Base-by-base conservation (phyloP, 2,113 vertebrate species). In the Peromyscus californicus region DNA sequence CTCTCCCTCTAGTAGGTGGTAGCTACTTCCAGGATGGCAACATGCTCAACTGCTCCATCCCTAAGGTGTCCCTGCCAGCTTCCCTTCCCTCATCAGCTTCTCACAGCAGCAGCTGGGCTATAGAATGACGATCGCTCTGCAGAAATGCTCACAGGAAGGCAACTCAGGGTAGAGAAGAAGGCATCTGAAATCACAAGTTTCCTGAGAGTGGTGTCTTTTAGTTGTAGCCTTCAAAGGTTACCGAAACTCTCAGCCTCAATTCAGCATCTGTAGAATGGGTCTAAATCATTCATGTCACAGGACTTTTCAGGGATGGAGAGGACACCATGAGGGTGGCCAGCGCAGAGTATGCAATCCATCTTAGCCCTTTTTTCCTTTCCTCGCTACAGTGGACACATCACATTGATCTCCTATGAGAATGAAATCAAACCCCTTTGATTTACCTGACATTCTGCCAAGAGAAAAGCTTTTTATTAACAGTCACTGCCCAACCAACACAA, bases 1-100 rank as follows among this genome's bases (percentile, higher is more conserved):
- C 65, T 98, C 98, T 98, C 99, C 99, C 61, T 99, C 99, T 97
- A 99, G 99, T 99, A 98, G 97, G 99, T 99, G 94, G 24, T 93
- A 63, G 69, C 89, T 94, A 42, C 69, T 69, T 79, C 59, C 70
- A 94, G 85, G 51, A 92, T 90, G 78, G 80, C 61, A 65, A 51
- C 67, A 31, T 79, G 83, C 45, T 90, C 91, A 72, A 22, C 54
- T 72, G 4, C 57, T 74, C 83, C 79, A 87, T 69, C 82, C 83
- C 79, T 42, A 26, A 57, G 63, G 59, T 33, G n/a, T 31, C 84
- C 33, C 15, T 89, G 75, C 54, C 72, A 63, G 67, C 57, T 69
- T 39, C 57, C 36, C 90, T 45, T 36, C 36, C 78, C 4, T 19
- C 2, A 51, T 69, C 80, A 75, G 31, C 42, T 48, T 80, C 65